Base-by-base conservation (phyloP, 2,797 vertebrate genomes). In the Sebastes vulpes region DNA sequence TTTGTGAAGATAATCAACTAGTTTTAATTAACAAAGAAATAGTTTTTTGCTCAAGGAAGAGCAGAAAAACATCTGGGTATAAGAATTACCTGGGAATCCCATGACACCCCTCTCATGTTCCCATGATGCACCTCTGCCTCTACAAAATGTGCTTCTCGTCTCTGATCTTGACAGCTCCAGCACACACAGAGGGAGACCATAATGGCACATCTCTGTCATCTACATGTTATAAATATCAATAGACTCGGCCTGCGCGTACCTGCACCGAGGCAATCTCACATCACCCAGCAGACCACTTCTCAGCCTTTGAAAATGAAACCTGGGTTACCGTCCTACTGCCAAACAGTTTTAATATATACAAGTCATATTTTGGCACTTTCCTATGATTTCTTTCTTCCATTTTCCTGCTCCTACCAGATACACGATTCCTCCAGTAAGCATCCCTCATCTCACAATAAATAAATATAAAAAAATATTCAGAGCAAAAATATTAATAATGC, bases 151-250 rank as follows among this genome's bases (percentile, higher is more conserved):
- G 59, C 52, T 78, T 81, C 56, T 65, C 66, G 73, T 72, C 68
- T 79, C 75, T 77, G 85, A 80, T 88, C 61, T 65, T 69, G 79
- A 86, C 82, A 78, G 74, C 68, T 77, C 54, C 52, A 57, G 56
- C 70, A 75, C 75, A 75, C 57, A 75, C 78, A 72, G 53, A 59
- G 75, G 73, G 35, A 38, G 70, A 20, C 9, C 53, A 73, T 79
- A 82, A 87, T 75, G 75, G 77, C 74, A 68, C 79, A 91, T 95
- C 94, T 96, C 75, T 85, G 83, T 89, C 88, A 88, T 92, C 90
- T 86, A 75, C 90, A 92, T 90, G 95, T 92, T 89, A 83, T 94
- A 93, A 94, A 83, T 91, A 92, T 91, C 83, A 89, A 90, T 74
- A 85, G 75, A 80, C 65, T 23, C 20, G 72, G 72, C 60, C 31